These are phyloP conservation scores for Tachuris rubrigastra DNA, from an alignment of 2,113 vertebrate genomes.

Conservation along the genomic window DNA sequence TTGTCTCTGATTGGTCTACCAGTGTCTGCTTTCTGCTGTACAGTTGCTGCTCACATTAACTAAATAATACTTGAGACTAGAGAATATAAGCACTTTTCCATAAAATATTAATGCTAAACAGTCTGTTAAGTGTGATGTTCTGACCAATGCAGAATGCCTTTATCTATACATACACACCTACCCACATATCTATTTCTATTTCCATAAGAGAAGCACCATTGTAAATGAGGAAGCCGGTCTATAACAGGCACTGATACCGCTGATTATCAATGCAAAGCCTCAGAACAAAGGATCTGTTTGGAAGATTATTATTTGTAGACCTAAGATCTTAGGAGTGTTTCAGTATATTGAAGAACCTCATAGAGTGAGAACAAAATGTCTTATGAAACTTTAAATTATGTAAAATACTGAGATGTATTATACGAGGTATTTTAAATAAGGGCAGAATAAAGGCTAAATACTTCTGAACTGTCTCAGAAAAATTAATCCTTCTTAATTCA, in stretches of 20 bases:
- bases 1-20: not conserved
- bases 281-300: not conserved
- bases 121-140: not conserved
- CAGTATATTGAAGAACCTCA: not conserved
- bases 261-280: not conserved
- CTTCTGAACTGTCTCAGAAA: slow-evolving; percentile 54
- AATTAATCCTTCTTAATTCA: slow-evolving; percentile 59
- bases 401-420: slow-evolving; percentile 42
- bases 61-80: not conserved
- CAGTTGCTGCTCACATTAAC: not conserved
- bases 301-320: not conserved
- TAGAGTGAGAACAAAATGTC: not conserved
- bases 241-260: not conserved
- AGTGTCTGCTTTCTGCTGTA: not conserved
- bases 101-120: not conserved
- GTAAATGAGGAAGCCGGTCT: not conserved
- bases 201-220: not conserved
- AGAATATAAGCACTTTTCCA: not conserved
- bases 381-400: slow-evolving; percentile 51
- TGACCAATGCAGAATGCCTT: not conserved
- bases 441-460: slow-evolving; percentile 60
- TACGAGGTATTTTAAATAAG: slow-evolving; percentile 48
- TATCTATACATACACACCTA: too few relatives aligned
- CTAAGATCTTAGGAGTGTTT: slow-evolving; percentile 15
- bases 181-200: not conserved